phyloP scores from a whole-genome alignment of 2,888 invertebrate species.

The Chloroclysta siterata region DNA sequence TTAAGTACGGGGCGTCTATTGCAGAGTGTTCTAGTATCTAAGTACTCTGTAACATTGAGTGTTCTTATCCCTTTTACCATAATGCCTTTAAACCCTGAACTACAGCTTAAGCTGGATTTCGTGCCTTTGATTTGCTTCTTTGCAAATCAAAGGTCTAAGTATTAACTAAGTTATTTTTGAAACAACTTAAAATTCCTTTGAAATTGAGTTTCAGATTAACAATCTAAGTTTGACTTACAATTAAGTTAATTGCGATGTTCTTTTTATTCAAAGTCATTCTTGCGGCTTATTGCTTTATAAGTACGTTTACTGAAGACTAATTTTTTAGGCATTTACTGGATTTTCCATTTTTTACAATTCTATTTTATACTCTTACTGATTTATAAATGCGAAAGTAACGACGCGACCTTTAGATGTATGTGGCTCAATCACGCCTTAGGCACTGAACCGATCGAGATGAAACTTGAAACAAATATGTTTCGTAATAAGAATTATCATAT shows the following conservation, averaged over 20 bases:
- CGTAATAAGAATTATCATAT: no score
- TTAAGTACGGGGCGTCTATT: constrained; percentile 58
- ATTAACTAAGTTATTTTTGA: constrained; percentile 22
- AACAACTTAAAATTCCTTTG: constrained; percentile 27
- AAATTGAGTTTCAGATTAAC: constrained; percentile 18
- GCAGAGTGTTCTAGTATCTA: constrained; percentile 44
- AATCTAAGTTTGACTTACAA: constrained; percentile 23
- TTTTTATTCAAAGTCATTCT: constrained; percentile 7
- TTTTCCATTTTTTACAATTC: background rate
- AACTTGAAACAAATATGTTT: no score
- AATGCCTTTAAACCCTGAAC: constrained; percentile 17
- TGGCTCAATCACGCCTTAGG: no score
- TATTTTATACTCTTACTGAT: no score
- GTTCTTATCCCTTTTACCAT: constrained; percentile 31
- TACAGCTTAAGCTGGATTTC: background rate
- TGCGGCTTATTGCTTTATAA: background rate
- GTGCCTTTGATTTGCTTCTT: constrained; percentile 17
- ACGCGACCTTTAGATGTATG: no score
- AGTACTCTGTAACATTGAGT: constrained; percentile 41
- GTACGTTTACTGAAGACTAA: background rate
- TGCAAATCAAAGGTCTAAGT: no score
- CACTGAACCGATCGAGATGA: no score
- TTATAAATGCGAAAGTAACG: no score
- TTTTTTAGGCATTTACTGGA: background rate
- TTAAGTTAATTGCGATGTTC: constrained; percentile 15